These are phyloP conservation scores for Nephrotoma flavescens DNA, from an alignment of 2,888 invertebrate genomes.

Conservation along the genomic window DNA sequence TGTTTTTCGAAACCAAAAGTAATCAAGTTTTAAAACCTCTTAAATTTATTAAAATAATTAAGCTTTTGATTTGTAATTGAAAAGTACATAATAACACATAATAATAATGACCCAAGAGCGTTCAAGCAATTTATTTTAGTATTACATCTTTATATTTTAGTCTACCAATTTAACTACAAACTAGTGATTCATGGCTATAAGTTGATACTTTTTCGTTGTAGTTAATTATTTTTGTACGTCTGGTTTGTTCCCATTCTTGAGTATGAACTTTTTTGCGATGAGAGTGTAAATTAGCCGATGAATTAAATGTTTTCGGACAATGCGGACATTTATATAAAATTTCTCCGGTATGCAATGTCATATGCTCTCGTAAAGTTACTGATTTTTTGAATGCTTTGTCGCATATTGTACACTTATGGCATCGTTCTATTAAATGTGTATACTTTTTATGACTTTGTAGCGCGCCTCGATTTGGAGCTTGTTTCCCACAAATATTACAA, in stretches of 20 bases:
- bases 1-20: no score
- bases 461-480: conserved; percentile 16
- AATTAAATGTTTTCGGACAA: conserved; percentile 30
- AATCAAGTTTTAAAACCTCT: no score
- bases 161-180: no score
- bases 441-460: conserved; percentile 27
- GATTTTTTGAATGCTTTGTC: conserved; percentile 25
- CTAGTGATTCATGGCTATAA: not conserved
- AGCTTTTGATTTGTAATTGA: no score
- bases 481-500: conserved; percentile 26
- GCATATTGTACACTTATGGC: conserved; percentile 26
- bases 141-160: no score
- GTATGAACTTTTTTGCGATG: conserved; percentile 30
- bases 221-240: not conserved
- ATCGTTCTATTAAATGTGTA: conserved; percentile 24
- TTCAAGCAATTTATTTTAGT: no score
- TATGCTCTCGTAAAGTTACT: conserved; percentile 22
- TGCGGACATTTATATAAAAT: conserved; percentile 29
- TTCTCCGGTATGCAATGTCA: conserved; percentile 30
- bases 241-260: conserved; percentile 22
- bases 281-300: conserved; percentile 30
- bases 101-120: no score
- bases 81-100: no score
- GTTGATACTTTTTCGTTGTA: not conserved
- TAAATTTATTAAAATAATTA: no score